Base-by-base conservation (phyloP, 2,888 invertebrate species). In the Ormyrus labotus region DNA sequence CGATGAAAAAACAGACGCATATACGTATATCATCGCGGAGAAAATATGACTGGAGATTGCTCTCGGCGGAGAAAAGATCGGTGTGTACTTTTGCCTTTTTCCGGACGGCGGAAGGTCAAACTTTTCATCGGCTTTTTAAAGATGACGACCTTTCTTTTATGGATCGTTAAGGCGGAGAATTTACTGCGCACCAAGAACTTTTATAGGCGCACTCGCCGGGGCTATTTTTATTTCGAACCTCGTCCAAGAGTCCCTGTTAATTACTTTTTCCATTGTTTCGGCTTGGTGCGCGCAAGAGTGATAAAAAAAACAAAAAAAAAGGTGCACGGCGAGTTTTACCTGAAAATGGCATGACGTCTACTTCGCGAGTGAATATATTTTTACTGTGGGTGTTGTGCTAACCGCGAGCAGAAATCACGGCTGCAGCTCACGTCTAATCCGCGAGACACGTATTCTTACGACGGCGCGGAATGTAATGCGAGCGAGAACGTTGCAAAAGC, bases 401-500 rank as follows among this genome's bases (percentile, higher is more conserved):
- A 55, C 63, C 45, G 8, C 13, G 45, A 48, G 8, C 13, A 64
- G 19, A 67, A 67, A 75, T 75, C 64, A 60, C 58, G 51, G 3
- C 34, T 65, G 50, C 65, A 19, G 61, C 67, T 71, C 72, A 72
- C 67, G 60, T 78, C 60, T 60, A 78, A 77, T 53, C 48, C 47
- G 50, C 53, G 53, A 57, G 65, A 70, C 70, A 65, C 50, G 58
- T 51, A 74, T 58, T 65, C 58, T 51, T 68, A 13, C 61, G 47
- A n/a, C 45, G 51, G 47, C n/a, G 48, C n/a, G 50, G 64, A 70
- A 64, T 78, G 57, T 60, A 71, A 51, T n/a, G 57, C 55, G 45
- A 6, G 47, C 19, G 47, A 48, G 34, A 45, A 47, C 57, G n/a
- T 64, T 79, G 68, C 64, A 70, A 58, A 70, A 70, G 58, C 51